phyloP scores from a whole-genome alignment of 1,140 invertebrate species.

The Octopus sinensis region DNA sequence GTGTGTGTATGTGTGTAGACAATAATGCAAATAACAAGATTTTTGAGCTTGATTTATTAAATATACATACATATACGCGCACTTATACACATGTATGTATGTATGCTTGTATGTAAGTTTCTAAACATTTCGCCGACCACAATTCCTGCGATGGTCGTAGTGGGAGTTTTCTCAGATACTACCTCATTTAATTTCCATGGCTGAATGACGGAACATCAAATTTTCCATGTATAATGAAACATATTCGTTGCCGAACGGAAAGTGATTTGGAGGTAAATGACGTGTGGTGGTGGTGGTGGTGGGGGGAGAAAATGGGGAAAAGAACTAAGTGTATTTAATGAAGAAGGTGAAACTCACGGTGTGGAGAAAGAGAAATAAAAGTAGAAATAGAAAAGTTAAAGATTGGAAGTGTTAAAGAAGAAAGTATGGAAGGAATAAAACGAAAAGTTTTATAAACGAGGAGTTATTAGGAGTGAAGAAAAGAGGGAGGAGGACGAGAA shows the following conservation, averaged over 20 bases:
- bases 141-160: no score
- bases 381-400: neutral
- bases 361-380: neutral
- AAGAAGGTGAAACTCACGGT: neutral
- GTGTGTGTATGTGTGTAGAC: no score
- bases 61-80: no score
- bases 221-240: no score
- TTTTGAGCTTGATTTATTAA: no score
- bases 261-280: neutral
- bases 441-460: neutral
- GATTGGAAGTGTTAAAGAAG: neutral
- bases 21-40: no score
- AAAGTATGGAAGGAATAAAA: constrained; percentile 8
- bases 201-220: no score
- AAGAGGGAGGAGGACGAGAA: constrained; percentile 1
- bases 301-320: neutral
- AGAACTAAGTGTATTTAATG: neutral
- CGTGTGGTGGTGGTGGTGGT: neutral
- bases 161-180: no score
- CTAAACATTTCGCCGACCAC: no score
- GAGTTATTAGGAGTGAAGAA: neutral
- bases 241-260: neutral
- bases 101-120: no score
- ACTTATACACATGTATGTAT: no score
- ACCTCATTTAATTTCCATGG: no score